Percentiles rank a stretch among this genome's conserved stretches.
Conservation (phyloP, 2,113 vertebrate species). For the Antennarius striatus region DNA sequence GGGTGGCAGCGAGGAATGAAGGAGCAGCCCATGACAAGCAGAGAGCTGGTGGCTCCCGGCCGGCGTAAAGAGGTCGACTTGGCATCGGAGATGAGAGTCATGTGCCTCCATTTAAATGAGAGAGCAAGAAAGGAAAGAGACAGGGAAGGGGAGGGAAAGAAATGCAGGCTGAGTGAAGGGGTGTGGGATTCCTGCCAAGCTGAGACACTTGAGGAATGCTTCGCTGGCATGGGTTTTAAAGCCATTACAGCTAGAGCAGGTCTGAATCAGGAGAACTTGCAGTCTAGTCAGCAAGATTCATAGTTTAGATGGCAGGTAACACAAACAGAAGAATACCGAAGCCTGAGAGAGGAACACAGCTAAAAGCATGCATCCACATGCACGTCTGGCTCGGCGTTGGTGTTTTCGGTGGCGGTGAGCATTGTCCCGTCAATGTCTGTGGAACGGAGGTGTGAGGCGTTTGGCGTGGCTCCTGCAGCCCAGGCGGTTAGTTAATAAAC, state of each 20-base stretch:
- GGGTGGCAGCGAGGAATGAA: slow-evolving; percentile 53
- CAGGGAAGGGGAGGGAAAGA: slow-evolving; percentile 22
- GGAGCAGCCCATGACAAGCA: slow-evolving; percentile 55
- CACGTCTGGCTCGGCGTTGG: background rate
- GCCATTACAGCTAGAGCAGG: slow-evolving; percentile 34
- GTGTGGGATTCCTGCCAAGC: slow-evolving; percentile 56
- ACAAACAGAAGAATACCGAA: slow-evolving; percentile 2
- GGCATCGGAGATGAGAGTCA: slow-evolving; percentile 63
- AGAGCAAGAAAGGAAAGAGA: slow-evolving; percentile 49
- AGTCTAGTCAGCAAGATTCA: slow-evolving; percentile 53
- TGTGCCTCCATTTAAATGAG: slow-evolving; percentile 72
- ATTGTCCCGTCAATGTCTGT: slow-evolving; percentile 19
- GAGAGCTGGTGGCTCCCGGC: slow-evolving; percentile 52
- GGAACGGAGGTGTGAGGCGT: slow-evolving; percentile 13
- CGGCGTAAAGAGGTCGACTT: slow-evolving; percentile 52
- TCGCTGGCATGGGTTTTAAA: slow-evolving; percentile 21
- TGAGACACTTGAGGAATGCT: slow-evolving; percentile 72
- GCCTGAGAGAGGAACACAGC: background rate
- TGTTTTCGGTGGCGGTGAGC: background rate
- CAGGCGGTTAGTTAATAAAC: slow-evolving; percentile 71
- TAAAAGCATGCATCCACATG: background rate
- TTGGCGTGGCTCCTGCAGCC: slow-evolving; percentile 42
- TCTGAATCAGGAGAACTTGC: slow-evolving; percentile 50
- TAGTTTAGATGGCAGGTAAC: slow-evolving; percentile 16
- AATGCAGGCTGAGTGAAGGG: slow-evolving; percentile 54